Conservation (phyloP, 2,113 vertebrate genomes). For the Gnathonemus echidnorhynchus region DNA sequence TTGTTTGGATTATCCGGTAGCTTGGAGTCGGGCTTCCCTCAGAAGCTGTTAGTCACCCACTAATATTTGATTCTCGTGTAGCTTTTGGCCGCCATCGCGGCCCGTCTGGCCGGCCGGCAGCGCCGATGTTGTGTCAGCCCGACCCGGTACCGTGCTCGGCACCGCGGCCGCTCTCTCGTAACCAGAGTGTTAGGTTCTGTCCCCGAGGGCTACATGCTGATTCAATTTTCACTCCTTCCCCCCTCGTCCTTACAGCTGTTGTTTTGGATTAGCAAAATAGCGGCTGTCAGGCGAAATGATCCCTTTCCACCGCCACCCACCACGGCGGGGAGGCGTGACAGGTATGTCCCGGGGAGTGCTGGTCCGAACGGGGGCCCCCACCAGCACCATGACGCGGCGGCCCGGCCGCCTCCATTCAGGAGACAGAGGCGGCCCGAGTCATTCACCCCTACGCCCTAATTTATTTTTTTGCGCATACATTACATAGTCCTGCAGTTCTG, state of each 20-base stretch:
- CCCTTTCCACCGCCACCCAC: slow-evolving; percentile 65
- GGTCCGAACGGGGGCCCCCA: slow-evolving; percentile 23
- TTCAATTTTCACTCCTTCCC: slow-evolving; percentile 51
- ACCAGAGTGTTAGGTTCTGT: slow-evolving; percentile 26
- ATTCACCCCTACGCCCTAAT: neutral
- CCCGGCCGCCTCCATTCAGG: slow-evolving; percentile 39
- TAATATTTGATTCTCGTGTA: slow-evolving; percentile 29
- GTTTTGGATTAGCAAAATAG: slow-evolving; percentile 73
- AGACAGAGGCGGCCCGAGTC: slow-evolving; percentile 27
- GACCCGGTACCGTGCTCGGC: slow-evolving; percentile 21
- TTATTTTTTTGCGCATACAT: slow-evolving; percentile 37
- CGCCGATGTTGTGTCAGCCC: slow-evolving; percentile 23
- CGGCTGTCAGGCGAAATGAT: slow-evolving; percentile 67
- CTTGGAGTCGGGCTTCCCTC: slow-evolving; percentile 26
- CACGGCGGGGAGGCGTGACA: slow-evolving; percentile 46
- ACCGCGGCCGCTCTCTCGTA: slow-evolving; percentile 30
- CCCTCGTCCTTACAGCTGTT: slow-evolving; percentile 61
- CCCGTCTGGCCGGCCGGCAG: slow-evolving; percentile 19
- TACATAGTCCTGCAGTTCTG: slow-evolving; percentile 38
- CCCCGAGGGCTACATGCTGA: slow-evolving; percentile 47
- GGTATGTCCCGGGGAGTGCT: slow-evolving; percentile 49
- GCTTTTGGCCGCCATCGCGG: slow-evolving; percentile 29
- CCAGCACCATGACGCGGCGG: slow-evolving; percentile 15
- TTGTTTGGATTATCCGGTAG: slow-evolving; percentile 34
- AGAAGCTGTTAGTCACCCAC: slow-evolving; percentile 28